phyloP scores from a whole-genome alignment of 1,140 invertebrate species.

The Bombus superbus region DNA sequence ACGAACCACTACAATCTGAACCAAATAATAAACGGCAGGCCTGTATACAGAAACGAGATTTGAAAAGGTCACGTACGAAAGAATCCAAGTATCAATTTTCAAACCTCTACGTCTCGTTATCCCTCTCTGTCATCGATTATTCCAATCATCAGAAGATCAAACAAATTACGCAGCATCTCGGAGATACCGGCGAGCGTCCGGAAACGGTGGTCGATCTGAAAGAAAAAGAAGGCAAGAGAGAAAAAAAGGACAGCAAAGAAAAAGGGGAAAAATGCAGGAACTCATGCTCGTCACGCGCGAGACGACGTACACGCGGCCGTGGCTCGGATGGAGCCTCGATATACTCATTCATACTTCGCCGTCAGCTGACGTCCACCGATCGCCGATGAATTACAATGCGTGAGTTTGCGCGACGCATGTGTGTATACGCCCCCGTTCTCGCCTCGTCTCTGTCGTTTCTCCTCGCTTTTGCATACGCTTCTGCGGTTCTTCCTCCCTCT shows the following conservation, averaged over 20 bases:
- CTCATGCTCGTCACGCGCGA: slow-evolving; percentile 61
- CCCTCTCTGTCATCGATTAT: neutral
- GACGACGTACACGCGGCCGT: slow-evolving; percentile 52
- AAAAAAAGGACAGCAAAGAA: neutral
- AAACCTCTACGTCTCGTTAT: neutral
- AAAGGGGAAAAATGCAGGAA: neutral
- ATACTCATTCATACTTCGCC: slow-evolving; percentile 73
- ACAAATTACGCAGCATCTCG: neutral
- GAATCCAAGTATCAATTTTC: neutral
- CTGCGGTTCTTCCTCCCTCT: neutral
- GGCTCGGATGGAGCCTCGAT: slow-evolving; percentile 44
- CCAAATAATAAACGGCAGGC: too few relatives aligned
- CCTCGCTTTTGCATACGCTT: neutral
- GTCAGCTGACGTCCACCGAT: slow-evolving; percentile 67
- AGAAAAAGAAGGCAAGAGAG: too few relatives aligned
- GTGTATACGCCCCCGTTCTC: slow-evolving; percentile 19
- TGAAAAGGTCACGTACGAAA: too few relatives aligned
- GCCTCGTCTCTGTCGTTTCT: slow-evolving; percentile 14
- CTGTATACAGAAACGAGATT: too few relatives aligned
- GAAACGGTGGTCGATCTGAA: neutral
- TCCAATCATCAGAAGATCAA: neutral
- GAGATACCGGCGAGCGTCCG: neutral
- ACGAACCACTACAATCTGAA: too few relatives aligned
- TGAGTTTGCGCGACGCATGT: slow-evolving; percentile 52
- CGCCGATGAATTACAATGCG: slow-evolving; percentile 70